Conservation (phyloP, 2,888 invertebrate genomes). For the Pandemis cinnamomeana region DNA sequence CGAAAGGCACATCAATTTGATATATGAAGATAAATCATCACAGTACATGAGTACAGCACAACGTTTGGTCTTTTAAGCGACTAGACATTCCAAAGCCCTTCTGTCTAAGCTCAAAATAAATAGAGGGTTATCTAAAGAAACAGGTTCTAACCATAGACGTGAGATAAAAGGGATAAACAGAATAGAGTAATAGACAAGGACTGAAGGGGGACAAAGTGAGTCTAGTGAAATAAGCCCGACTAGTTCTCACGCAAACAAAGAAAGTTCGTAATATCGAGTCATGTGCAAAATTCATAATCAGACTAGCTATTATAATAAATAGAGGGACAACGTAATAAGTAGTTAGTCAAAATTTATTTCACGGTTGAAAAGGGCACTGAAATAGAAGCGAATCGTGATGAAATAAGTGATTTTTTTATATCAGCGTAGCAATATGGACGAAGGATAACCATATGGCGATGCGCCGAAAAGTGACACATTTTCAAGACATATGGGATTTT, state of each 20-base stretch:
- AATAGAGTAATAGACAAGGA: slow-evolving; percentile 47
- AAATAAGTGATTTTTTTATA: neutral
- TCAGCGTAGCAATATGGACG: neutral
- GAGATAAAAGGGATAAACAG: slow-evolving; percentile 56
- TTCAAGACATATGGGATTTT: slow-evolving; percentile 60
- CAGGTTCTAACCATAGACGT: slow-evolving; percentile 69
- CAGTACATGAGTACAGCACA: slow-evolving; percentile 50
- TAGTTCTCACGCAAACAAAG: slow-evolving; percentile 69
- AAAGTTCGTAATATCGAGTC: slow-evolving; percentile 25
- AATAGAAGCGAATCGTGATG: slow-evolving; percentile 2
- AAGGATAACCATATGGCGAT: slow-evolving; percentile 54
- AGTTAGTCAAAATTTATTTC: neutral
- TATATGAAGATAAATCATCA: slow-evolving; percentile 27
- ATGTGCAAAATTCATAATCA: slow-evolving; percentile 38
- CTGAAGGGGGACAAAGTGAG: slow-evolving; percentile 64
- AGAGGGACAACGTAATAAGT: slow-evolving; percentile 9
- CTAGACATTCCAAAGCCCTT: slow-evolving; percentile 57
- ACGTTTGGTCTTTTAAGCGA: slow-evolving; percentile 45
- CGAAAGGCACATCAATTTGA: slow-evolving; percentile 20
- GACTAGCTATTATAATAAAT: slow-evolving; percentile 18
- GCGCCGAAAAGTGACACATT: slow-evolving; percentile 66
- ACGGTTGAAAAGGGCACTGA: neutral
- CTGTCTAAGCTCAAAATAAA: slow-evolving; percentile 43
- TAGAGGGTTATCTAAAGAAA: slow-evolving; percentile 61
- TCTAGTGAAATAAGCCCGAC: slow-evolving; percentile 55